These are phyloP conservation scores for Zoanthus gigantus DNA, from an alignment of 92 coral and sea anemone species.

Conservation along the genomic window DNA sequence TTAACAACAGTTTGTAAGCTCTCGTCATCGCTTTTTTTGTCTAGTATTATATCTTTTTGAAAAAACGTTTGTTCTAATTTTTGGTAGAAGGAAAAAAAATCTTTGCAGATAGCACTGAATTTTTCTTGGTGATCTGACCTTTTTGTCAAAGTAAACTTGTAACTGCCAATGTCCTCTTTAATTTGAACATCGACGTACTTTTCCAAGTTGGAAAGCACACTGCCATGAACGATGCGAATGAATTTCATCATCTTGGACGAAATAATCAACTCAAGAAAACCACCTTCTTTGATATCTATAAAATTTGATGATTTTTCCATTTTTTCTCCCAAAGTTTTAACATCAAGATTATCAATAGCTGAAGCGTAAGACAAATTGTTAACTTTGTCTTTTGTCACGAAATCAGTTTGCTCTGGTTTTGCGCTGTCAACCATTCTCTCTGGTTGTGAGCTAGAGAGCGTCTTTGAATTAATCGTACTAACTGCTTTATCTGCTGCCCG, in stretches of 20 bases:
- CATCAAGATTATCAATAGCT: background rate
- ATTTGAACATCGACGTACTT: background rate
- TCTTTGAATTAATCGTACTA: background rate
- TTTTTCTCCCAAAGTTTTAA: background rate
- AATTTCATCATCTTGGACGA: background rate
- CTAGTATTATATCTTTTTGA: background rate
- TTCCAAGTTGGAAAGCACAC: background rate
- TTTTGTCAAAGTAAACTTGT: background rate
- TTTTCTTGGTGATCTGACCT: background rate
- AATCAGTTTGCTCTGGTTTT: background rate
- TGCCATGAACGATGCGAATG: background rate
- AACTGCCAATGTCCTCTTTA: background rate
- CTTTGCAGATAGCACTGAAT: background rate
- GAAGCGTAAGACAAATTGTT: background rate
- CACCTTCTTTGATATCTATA: background rate
- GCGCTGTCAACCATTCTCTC: background rate
- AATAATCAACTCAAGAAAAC: background rate
- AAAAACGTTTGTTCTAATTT: background rate
- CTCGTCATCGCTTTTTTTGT: conserved; percentile 5
- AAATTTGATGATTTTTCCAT: background rate
- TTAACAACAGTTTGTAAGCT: conserved; percentile 1
- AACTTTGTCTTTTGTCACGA: background rate
- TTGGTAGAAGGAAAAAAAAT: background rate
- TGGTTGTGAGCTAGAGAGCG: background rate
- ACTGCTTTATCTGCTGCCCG: background rate